These are phyloP conservation scores for Aromia moschata DNA, from an alignment of 2,888 invertebrate species.

Conservation along the genomic window DNA sequence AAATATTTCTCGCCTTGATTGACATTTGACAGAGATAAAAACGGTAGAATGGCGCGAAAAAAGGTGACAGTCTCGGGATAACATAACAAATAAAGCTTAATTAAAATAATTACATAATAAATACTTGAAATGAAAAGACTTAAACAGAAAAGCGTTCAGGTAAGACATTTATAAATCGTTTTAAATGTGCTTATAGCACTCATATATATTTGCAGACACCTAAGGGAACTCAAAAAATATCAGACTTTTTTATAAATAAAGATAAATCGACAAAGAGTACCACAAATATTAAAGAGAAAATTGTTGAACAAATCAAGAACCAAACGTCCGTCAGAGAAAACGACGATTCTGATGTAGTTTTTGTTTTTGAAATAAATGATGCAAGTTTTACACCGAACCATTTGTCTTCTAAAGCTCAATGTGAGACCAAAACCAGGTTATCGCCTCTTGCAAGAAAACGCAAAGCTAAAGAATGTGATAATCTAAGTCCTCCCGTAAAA, in stretches of 20 bases:
- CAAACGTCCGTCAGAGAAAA: no score
- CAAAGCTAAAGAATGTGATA: conserved; percentile 16
- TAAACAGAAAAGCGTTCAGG: conserved; percentile 28
- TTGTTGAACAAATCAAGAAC: no score
- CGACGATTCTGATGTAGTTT: no score
- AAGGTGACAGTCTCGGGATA: no score
- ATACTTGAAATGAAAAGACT: conserved; percentile 31
- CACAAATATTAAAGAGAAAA: neutral
- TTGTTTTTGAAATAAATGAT: conserved; percentile 1
- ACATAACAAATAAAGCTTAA: no score
- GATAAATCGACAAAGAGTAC: conserved; percentile 3
- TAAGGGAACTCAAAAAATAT: conserved; percentile 43
- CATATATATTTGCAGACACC: conserved; percentile 20
- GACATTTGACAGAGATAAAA: no score
- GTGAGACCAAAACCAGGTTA: neutral
- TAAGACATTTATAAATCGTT: no score
- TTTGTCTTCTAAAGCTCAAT: no score
- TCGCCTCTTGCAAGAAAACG: conserved; percentile 22
- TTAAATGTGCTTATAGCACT: neutral
- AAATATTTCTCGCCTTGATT: no score
- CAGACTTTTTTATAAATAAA: conserved; percentile 40
- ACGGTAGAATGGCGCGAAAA: neutral
- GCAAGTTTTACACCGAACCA: neutral
- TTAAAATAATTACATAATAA: neutral
- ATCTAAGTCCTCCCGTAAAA: conserved; percentile 23